Percentiles rank a stretch among this genome's conserved stretches.
Conservation (phyloP, 2,888 invertebrate genomes). For the Diploptera punctata region DNA sequence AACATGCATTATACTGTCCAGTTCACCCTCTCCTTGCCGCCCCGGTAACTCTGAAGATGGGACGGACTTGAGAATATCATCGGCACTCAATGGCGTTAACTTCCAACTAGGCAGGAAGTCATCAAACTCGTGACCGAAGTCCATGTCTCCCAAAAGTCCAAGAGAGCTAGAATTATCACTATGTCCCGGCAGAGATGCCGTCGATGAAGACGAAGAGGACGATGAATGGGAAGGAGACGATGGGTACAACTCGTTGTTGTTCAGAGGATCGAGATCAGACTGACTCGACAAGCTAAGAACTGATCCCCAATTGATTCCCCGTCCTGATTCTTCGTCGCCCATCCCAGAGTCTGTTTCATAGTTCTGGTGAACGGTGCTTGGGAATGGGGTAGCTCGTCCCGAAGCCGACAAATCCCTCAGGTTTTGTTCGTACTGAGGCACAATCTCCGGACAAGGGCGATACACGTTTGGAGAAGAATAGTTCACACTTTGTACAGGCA, state of each 20-base stretch:
- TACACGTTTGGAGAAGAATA: constrained; percentile 32
- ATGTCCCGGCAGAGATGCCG: constrained; percentile 27
- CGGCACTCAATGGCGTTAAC: constrained; percentile 57
- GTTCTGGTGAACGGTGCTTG: constrained; percentile 67
- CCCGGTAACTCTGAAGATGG: constrained; percentile 47
- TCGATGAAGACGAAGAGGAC: constrained; percentile 28
- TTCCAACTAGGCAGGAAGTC: constrained; percentile 61
- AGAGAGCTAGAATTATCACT: constrained; percentile 34
- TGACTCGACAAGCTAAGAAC: constrained; percentile 87
- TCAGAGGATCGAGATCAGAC: constrained; percentile 82
- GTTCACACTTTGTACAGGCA: constrained; percentile 44
- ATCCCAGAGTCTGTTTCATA: constrained; percentile 55
- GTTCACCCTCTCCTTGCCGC: constrained; percentile 57
- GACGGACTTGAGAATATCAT: constrained; percentile 59
- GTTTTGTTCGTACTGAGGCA: constrained; percentile 54
- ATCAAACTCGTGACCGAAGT: constrained; percentile 64
- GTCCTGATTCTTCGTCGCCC: constrained; percentile 67
- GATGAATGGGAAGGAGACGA: constrained; percentile 41
- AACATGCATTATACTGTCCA: constrained; percentile 72
- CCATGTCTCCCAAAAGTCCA: constrained; percentile 57
- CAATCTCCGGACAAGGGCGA: constrained; percentile 32
- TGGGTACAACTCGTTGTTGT: constrained; percentile 77
- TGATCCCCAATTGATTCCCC: constrained; percentile 91
- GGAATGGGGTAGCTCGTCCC: constrained; percentile 76
- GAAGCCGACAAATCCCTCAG: constrained; percentile 58